Base-by-base conservation (phyloP, 2,113 vertebrate genomes). In the Acinonyx jubatus region DNA sequence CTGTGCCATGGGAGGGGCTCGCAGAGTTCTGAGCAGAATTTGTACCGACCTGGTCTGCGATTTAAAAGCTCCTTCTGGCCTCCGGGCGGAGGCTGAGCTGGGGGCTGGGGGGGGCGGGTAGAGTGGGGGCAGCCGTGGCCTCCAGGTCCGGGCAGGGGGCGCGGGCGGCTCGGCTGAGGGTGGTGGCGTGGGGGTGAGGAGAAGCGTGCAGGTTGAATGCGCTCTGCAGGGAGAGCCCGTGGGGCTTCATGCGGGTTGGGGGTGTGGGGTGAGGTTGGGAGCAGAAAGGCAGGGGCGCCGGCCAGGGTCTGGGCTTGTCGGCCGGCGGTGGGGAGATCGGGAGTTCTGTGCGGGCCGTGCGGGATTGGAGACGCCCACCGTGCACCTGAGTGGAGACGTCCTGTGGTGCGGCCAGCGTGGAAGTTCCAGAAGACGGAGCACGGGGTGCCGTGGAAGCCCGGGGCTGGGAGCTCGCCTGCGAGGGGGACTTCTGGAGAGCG, bases 391-490 rank as follows among this genome's bases (percentile, higher is more conserved):
- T 5, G 15, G 48, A 29, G 84, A 29, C 4, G 2, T 52, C 21
- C 1, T 52, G 0, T 3, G 6, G 68, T 33, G 16, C 7, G 18
- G 13, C 16, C 71, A 16, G n/a, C 45, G 1, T 27, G 38, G 55
- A 33, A 45, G 55, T 33, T 78, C 55, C 13, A 41, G 87, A 76
- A 61, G 52, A 74, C 33, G 14, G 3, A 16, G 31, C 45, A 1
- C 15, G 7, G 48, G 48, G 50, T 16, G 69, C 36, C 11, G 0
- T 14, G 86, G 25, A 27, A 14, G 25, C 68, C 16, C 33, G n/a
- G 9, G 19, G n/a, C 68, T 8, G 69, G 27, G 29, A 19, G n/a
- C 27, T 33, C 10, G 9, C 21, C 45, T 3, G 7, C 6, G 13
- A 36, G 66, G 29, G 66, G 36, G 31, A 29, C 19, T 52, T 52